Conservation (phyloP, 2,888 invertebrate species). For the Acronicta aceris region DNA sequence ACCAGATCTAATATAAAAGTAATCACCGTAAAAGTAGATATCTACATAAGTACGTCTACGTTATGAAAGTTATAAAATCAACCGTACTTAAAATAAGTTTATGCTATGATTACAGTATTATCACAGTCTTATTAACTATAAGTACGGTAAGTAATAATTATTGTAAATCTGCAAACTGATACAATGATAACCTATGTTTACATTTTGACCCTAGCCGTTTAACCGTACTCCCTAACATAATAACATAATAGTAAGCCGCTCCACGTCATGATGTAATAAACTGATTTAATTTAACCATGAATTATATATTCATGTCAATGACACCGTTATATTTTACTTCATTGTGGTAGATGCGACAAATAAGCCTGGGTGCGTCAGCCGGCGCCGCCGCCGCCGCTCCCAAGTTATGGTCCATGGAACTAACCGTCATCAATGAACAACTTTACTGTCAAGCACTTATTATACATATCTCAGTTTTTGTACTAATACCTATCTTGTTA, state of each 20-base stretch:
- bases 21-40: too few species aligned
- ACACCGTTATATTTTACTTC: constrained; percentile 52
- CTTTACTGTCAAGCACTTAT: constrained; percentile 5
- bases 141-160: neutral
- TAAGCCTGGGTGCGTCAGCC: constrained; percentile 47
- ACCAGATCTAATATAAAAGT: too few species aligned
- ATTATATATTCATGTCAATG: constrained; percentile 59
- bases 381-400: constrained; percentile 45
- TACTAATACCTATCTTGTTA: neutral
- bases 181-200: constrained; percentile 2
- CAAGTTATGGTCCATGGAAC: constrained; percentile 50
- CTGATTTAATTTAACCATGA: constrained; percentile 46
- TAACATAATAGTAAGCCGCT: constrained; percentile 15
- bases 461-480: neutral
- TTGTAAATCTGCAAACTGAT: constrained; percentile 1
- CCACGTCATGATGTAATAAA: constrained; percentile 49
- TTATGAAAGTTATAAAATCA: neutral
- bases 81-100: neutral
- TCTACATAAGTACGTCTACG: too few species aligned
- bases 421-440: constrained; percentile 28
- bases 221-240: neutral
- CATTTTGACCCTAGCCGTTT: neutral
- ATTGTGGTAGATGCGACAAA: constrained; percentile 47
- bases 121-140: neutral
- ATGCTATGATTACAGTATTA: too few species aligned